Percentiles rank a stretch among this genome's conserved stretches.
These are phyloP conservation scores for Urocitellus parryii DNA, from an alignment of 2,113 vertebrate species.

Conservation along the genomic window DNA sequence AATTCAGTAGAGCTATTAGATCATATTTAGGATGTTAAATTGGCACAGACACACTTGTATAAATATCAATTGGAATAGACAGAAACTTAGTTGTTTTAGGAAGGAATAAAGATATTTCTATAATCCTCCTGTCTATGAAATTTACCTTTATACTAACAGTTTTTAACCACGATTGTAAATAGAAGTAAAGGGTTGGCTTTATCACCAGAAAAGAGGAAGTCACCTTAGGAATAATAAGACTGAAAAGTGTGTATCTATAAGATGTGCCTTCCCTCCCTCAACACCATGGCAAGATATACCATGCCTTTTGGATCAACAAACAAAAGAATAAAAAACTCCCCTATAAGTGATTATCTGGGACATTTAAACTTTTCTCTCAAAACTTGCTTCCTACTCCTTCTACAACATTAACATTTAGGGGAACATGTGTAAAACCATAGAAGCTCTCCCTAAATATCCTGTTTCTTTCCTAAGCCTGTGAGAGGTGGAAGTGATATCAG, in stretches of 20 bases:
- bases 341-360: not conserved
- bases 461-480: not conserved
- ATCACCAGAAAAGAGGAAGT: not conserved
- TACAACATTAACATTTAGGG: not conserved
- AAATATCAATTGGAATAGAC: constrained; percentile 78
- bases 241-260: not conserved
- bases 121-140: constrained; percentile 32
- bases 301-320: not conserved
- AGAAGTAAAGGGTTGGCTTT: constrained; percentile 5
- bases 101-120: constrained; percentile 41
- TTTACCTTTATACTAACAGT: constrained; percentile 40
- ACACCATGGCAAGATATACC: not conserved
- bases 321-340: not conserved
- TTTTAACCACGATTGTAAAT: constrained; percentile 46
- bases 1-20: constrained; percentile 82
- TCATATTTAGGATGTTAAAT: constrained; percentile 80
- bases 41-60: constrained; percentile 70
- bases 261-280: not conserved
- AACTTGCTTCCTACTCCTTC: not conserved
- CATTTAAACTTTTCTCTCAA: not conserved
- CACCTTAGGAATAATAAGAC: not conserved
- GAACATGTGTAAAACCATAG: not conserved
- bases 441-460: not conserved
- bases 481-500: not conserved
- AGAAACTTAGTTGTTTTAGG: constrained; percentile 49